phyloP scores from a whole-genome alignment of 1,140 invertebrate genomes.

The Pachypeltis micranthus region DNA sequence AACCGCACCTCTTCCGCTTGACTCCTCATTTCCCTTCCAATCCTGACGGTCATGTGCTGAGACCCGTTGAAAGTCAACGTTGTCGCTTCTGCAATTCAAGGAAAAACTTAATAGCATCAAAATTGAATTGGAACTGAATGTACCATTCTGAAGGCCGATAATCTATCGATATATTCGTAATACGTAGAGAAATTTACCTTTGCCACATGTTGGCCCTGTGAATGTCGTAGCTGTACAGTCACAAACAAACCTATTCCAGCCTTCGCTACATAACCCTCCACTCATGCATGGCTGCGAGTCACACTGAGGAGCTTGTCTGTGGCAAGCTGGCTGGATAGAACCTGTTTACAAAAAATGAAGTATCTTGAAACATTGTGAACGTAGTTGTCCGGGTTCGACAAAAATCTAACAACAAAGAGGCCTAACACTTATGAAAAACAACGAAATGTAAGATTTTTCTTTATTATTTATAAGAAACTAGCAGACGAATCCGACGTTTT shows the following conservation, averaged over 20 bases:
- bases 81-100: slow-evolving; percentile 54
- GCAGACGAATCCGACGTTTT: too few relatives aligned
- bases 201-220: slow-evolving; percentile 81
- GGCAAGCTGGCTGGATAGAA: slow-evolving; percentile 73
- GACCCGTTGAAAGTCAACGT: slow-evolving; percentile 79
- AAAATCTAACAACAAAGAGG: too few relatives aligned
- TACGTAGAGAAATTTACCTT: slow-evolving; percentile 45
- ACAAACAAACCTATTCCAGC: slow-evolving; percentile 93
- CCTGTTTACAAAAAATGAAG: too few relatives aligned
- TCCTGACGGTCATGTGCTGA: slow-evolving; percentile 67
- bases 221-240: slow-evolving; percentile 85
- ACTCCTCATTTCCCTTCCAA: slow-evolving; percentile 68
- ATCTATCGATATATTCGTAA: too few relatives aligned
- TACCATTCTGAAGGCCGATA: too few relatives aligned
- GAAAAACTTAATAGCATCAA: background rate
- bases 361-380: too few relatives aligned
- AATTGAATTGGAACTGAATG: too few relatives aligned
- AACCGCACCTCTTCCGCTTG: slow-evolving; percentile 86
- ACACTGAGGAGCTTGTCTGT: slow-evolving; percentile 69
- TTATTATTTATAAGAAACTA: too few relatives aligned
- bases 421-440: too few relatives aligned
- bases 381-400: too few relatives aligned
- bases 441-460: too few relatives aligned
- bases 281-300: slow-evolving; percentile 79
- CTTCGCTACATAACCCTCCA: slow-evolving; percentile 77